Conservation (phyloP, 2,888 invertebrate genomes). For the Acanthosepion lycidas region DNA sequence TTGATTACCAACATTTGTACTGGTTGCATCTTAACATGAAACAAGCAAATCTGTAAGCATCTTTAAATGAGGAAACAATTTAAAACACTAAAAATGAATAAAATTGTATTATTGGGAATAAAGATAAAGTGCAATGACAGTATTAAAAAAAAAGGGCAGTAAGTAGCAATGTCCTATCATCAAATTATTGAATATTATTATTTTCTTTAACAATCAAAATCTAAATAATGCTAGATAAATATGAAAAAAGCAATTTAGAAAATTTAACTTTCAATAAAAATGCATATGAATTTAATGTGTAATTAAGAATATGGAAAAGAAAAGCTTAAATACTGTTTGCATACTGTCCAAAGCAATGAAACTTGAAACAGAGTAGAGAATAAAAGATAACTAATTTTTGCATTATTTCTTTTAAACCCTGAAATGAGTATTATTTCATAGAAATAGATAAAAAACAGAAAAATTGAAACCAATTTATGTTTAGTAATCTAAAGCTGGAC, state of each 20-base stretch:
- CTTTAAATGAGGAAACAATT: not conserved
- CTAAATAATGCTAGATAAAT: not conserved
- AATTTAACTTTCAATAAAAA: not conserved
- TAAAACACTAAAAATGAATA: not conserved
- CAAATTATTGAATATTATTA: not conserved
- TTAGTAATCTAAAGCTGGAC: not conserved
- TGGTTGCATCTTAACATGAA: not conserved
- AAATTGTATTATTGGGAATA: not conserved
- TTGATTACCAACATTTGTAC: too few relatives aligned
- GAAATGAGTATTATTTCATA: not conserved
- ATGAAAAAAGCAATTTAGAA: not conserved
- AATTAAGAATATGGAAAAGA: too few relatives aligned
- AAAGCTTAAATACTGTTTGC: too few relatives aligned
- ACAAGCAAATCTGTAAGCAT: not conserved
- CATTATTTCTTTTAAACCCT: not conserved
- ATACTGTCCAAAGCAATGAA: too few relatives aligned
- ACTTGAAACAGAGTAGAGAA: too few relatives aligned
- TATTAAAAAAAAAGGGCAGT: not conserved
- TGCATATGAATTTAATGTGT: too few relatives aligned
- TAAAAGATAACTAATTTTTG: not conserved
- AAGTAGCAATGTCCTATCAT: not conserved
- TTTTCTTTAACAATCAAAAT: not conserved
- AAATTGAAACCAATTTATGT: not conserved
- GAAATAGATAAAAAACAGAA: not conserved
- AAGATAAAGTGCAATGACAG: not conserved